Evolutionary conservation across 2,888 invertebrate genomes (phyloP).

Genomic region (Mimas tiliae): DNA sequence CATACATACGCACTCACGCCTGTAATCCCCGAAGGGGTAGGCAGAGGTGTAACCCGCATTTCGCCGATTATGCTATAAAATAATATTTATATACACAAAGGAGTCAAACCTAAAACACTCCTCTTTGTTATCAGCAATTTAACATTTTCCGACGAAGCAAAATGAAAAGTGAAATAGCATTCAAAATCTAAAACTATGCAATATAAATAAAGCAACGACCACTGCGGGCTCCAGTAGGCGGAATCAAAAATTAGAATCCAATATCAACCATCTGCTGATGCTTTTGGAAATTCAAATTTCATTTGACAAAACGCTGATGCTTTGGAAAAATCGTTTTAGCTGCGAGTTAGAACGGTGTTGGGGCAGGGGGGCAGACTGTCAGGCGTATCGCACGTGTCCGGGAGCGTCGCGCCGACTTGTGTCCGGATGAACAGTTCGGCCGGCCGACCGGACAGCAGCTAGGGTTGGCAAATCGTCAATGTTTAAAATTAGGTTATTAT

Average conservation of each 20-base stretch:
- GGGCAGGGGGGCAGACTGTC: slow-evolving; percentile 13
- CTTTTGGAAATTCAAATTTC: slow-evolving; percentile 24
- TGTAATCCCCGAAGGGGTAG: no score
- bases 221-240: neutral
- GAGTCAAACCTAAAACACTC: no score
- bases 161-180: no score
- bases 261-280: slow-evolving; percentile 14
- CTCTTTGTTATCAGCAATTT: no score
- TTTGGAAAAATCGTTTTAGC: slow-evolving; percentile 22
- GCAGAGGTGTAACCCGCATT: no score
- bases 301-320: slow-evolving; percentile 24
- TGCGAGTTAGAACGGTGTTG: slow-evolving; percentile 11
- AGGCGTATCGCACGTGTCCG: slow-evolving; percentile 29
- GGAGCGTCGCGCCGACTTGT: slow-evolving; percentile 25
- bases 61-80: no score
- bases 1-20: no score
- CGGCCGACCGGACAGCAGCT: slow-evolving; percentile 6
- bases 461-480: slow-evolving; percentile 11
- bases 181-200: neutral
- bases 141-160: no score
- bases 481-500: neutral
- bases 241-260: slow-evolving; percentile 14
- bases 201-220: slow-evolving; percentile 13
- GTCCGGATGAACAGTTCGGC: slow-evolving; percentile 13
- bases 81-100: no score